These are phyloP conservation scores for Rutilus rutilus DNA, from an alignment of 2,113 vertebrate species.

Conservation along the genomic window DNA sequence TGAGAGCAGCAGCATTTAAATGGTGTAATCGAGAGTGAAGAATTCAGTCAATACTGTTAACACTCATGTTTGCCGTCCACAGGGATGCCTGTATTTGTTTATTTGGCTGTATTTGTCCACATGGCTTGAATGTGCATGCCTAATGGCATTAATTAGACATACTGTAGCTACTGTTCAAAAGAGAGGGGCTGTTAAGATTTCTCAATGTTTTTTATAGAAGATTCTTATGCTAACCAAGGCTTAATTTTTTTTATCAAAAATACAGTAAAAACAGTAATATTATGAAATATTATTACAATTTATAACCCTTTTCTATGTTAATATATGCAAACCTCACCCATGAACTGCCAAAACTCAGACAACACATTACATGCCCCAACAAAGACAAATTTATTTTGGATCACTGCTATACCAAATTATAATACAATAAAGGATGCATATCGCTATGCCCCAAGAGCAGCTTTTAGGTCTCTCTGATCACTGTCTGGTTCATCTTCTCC, in stretches of 20 bases:
- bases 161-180: background rate
- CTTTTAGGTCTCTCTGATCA: no score
- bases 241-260: background rate
- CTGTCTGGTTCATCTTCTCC: background rate
- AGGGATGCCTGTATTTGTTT: background rate
- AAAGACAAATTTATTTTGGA: background rate
- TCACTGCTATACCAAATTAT: background rate
- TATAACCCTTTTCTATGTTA: background rate
- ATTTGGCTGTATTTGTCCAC: background rate
- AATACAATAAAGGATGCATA: no score
- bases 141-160: background rate
- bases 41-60: slow-evolving; percentile 17
- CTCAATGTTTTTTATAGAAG: background rate
- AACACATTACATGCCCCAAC: background rate
- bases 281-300: background rate
- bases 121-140: background rate
- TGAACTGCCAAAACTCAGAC: background rate
- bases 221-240: background rate
- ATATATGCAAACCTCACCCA: background rate
- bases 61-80: background rate
- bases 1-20: background rate
- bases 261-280: background rate
- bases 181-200: background rate
- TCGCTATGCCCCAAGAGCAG: no score
- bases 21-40: background rate